phyloP scores from a whole-genome alignment of 2,888 invertebrate species.

The Eueremaeus valkanovi region DNA sequence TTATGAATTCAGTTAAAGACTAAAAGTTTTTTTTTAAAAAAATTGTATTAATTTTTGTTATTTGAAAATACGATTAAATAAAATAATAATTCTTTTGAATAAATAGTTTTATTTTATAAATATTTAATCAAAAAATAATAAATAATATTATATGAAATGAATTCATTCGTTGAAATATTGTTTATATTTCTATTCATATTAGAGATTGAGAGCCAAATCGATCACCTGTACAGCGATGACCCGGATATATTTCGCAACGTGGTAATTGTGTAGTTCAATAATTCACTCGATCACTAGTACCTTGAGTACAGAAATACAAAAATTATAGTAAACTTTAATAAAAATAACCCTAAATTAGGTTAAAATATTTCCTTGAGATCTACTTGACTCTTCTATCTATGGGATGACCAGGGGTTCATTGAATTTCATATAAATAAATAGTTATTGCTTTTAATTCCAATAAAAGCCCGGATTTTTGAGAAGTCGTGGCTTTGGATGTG shows the following conservation, averaged over 20 bases:
- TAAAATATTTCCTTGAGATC: background rate
- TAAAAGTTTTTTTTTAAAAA: no score
- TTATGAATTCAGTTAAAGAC: no score
- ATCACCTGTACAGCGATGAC: background rate
- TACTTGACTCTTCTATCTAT: no score
- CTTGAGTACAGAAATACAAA: background rate
- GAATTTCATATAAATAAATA: no score
- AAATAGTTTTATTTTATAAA: no score
- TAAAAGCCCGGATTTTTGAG: slow-evolving; percentile 21
- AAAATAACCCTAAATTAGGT: background rate
- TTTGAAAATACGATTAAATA: no score
- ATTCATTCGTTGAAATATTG: no score
- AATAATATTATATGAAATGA: background rate
- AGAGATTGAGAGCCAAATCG: background rate
- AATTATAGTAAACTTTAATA: background rate
- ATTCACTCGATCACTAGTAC: background rate
- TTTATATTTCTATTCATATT: no score
- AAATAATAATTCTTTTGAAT: no score
- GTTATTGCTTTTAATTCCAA: background rate
- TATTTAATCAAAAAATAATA: no score
- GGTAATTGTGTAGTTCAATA: background rate
- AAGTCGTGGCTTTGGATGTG: slow-evolving; percentile 23
- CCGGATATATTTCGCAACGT: background rate
- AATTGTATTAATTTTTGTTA: no score
- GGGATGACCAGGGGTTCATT: no score